These are phyloP conservation scores for Mormyrus iriodes DNA, from an alignment of 2,113 vertebrate species.

Conservation along the genomic window DNA sequence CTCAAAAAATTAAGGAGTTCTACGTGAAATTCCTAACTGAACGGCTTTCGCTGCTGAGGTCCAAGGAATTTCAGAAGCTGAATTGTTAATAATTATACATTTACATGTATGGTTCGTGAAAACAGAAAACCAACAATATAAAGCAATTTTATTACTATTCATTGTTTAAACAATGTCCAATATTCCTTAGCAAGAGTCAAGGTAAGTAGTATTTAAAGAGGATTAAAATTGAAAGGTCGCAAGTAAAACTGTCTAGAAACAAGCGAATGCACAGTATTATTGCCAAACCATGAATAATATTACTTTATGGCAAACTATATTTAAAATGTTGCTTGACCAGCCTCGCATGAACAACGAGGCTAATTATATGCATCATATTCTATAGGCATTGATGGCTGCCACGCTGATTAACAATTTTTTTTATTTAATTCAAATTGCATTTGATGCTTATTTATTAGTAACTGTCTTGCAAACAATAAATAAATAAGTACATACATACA, in stretches of 20 bases:
- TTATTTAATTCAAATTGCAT: constrained; percentile 3
- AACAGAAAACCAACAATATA: not conserved
- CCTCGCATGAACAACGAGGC: not conserved
- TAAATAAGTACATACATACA: not conserved
- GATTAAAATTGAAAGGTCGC: not conserved
- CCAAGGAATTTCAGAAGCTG: not conserved
- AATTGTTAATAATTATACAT: not conserved
- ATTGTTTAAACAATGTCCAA: not conserved
- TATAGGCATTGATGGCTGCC: not conserved
- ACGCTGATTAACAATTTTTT: not conserved
- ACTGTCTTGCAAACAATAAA: not conserved
- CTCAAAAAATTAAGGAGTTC: not conserved
- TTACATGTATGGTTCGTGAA: not conserved
- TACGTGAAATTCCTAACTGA: not conserved
- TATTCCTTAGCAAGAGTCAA: not conserved
- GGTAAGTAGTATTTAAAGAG: not conserved
- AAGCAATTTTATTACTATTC: not conserved
- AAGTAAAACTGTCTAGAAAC: not conserved
- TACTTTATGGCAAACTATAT: not conserved
- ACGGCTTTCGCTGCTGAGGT: not conserved
- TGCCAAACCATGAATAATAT: not conserved
- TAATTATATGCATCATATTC: not conserved
- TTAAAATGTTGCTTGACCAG: not conserved
- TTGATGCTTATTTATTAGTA: not conserved
- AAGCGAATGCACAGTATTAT: not conserved